These are phyloP conservation scores for Limanda limanda DNA, from an alignment of 2,113 vertebrate genomes.

Conservation along the genomic window DNA sequence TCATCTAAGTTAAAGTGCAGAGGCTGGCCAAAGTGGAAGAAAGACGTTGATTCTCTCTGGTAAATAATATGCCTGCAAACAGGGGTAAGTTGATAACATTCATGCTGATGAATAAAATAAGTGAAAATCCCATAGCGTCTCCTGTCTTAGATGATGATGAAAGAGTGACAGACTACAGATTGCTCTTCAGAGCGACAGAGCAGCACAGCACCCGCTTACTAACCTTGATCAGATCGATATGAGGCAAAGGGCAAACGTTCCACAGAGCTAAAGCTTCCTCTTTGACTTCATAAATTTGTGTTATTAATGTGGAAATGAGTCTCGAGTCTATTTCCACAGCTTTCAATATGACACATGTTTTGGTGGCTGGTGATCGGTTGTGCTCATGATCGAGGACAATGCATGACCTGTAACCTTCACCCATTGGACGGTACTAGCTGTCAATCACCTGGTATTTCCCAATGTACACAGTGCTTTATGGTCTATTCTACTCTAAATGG, in stretches of 20 bases:
- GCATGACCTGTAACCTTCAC: no score
- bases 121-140: constrained; percentile 21
- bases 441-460: no score
- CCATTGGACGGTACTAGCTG: no score
- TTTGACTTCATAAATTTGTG: no score
- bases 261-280: background rate
- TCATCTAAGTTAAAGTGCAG: background rate
- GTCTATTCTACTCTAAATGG: no score
- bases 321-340: no score
- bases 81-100: constrained; percentile 18
- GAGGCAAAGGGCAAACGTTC: background rate
- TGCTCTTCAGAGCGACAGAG: constrained; percentile 6
- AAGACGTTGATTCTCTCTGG: constrained; percentile 10
- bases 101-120: background rate
- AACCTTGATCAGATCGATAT: constrained; percentile 1
- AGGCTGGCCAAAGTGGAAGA: constrained; percentile 13
- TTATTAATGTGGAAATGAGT: no score
- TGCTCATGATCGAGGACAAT: no score
- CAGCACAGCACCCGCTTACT: background rate
- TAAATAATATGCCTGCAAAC: constrained; percentile 44
- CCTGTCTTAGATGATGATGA: constrained; percentile 13
- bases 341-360: no score
- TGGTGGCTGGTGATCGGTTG: no score
- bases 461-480: no score
- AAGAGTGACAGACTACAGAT: constrained; percentile 23